phyloP scores from a whole-genome alignment of 1,140 invertebrate species.

The Polypedilum vanderplanki region DNA sequence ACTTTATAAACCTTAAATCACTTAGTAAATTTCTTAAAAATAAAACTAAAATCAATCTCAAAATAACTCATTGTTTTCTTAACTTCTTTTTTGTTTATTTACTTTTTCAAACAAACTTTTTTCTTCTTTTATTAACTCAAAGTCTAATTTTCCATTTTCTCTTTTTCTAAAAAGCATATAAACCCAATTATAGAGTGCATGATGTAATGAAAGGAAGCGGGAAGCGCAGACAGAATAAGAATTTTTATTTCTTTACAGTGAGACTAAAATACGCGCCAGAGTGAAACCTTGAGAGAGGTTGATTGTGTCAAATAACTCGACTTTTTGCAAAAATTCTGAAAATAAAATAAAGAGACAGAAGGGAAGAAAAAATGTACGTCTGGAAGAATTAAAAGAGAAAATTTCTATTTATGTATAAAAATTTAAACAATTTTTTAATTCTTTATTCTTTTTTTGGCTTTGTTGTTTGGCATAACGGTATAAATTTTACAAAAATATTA shows the following conservation, averaged over 20 bases:
- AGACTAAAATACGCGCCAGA: neutral
- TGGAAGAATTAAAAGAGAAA: neutral
- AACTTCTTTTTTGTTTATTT: neutral
- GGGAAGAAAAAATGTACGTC: neutral
- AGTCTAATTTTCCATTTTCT: neutral
- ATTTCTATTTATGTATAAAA: conserved; percentile 25
- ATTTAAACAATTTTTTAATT: conserved; percentile 27
- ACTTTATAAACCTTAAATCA: no score
- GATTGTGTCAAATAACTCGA: conserved; percentile 15
- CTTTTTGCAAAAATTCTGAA: neutral
- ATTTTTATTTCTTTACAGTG: neutral
- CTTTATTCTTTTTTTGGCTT: neutral
- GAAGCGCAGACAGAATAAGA: neutral
- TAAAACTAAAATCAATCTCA: neutral
- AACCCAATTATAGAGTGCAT: conserved; percentile 9
- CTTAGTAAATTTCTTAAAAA: no score
- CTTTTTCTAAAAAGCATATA: neutral
- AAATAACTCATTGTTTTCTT: neutral
- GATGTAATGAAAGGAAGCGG: neutral
- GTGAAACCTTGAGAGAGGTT: conserved; percentile 3
- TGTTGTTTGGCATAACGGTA: neutral
- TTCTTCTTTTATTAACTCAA: neutral
- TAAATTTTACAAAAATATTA: neutral
- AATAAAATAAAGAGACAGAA: neutral
- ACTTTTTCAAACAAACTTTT: neutral